Base-by-base conservation (phyloP, 1,140 invertebrate species). In the Apis cerana region DNA sequence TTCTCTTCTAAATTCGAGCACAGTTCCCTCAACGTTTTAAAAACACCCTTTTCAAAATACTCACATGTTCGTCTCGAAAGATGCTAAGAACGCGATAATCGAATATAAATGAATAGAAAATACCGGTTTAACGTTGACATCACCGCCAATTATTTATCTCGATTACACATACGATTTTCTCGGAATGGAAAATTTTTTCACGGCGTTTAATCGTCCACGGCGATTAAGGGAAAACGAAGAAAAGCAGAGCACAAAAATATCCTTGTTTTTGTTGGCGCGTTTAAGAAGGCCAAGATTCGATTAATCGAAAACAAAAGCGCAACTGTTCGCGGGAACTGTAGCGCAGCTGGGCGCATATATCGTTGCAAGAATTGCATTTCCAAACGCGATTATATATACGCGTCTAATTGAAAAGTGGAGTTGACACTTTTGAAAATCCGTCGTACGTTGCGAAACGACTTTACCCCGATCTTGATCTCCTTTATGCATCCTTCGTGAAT, bases 391-490 rank as follows among this genome's bases (percentile, higher is more conserved):
- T 52, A 58, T 81, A 33, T n/a, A 54, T 33, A 27, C 54, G 62
- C 72, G 72, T 82, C 54, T 76, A 82, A 82, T 82, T 82, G 72
- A 81, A 75, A 11, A 3, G 56, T 67, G 74, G 54, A 50, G 80
- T 82, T 76, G 80, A 82, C 80, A 82, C 80, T 82, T 82, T 68
- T 54, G 61, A 64, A 76, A 76, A 82, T 54, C 64, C 54, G 33
- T 58, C 72, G 52, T 54, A 75, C 80, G 43, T 62, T 62, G 27
- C 27, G 27, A 27, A 27, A 27, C 27, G 27, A 27, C 33, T 33
- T 33, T 33, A 3, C 33, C 52, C 48, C 48, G 56, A 76, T 82
- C 64, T 54, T 48, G 64, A 69, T 61, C 64, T 54, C 74, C 80
- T 82, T 82, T 54, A 54, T 33, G 59, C 19, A 43, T 43, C 33